Conservation (phyloP, 2,888 invertebrate species). For the Orthosia gothica region DNA sequence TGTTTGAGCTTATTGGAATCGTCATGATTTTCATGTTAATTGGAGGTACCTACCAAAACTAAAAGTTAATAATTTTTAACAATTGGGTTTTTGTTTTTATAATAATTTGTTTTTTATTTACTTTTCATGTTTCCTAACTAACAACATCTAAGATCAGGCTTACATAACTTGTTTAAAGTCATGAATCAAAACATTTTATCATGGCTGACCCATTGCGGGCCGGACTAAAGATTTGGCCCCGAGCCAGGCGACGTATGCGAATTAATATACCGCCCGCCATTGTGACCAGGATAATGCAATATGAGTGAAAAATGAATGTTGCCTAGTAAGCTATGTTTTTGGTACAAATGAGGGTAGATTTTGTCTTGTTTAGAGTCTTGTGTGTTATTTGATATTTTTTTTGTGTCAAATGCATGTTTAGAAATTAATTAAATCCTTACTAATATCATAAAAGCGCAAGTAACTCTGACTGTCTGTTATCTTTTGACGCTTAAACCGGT, state of each 20-base stretch:
- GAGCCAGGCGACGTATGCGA: slow-evolving; percentile 57
- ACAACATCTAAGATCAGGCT: slow-evolving; percentile 6
- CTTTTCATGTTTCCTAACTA: no score
- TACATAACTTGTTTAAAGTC: slow-evolving; percentile 23
- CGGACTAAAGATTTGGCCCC: slow-evolving; percentile 61
- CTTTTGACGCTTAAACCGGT: no score
- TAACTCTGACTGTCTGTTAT: no score
- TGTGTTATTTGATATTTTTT: background rate
- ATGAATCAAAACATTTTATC: slow-evolving; percentile 63
- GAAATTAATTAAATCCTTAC: no score
- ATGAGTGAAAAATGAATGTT: slow-evolving; percentile 51
- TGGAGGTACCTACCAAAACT: no score
- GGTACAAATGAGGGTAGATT: background rate
- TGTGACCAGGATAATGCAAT: slow-evolving; percentile 49
- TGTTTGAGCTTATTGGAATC: no score
- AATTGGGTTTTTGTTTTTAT: no score
- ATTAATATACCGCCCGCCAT: slow-evolving; percentile 51
- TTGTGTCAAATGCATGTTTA: background rate
- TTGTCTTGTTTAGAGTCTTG: slow-evolving; percentile 12
- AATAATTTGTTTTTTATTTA: no score
- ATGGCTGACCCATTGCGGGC: slow-evolving; percentile 44
- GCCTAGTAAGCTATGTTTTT: slow-evolving; percentile 15
- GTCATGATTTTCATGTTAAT: no score
- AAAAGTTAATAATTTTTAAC: no score
- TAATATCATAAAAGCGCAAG: no score